A percentile compares a stretch with the other conserved stretches of the same genome.
These are phyloP conservation scores for Eurytoma californica DNA, from an alignment of 2,888 invertebrate genomes.

Conservation along the genomic window DNA sequence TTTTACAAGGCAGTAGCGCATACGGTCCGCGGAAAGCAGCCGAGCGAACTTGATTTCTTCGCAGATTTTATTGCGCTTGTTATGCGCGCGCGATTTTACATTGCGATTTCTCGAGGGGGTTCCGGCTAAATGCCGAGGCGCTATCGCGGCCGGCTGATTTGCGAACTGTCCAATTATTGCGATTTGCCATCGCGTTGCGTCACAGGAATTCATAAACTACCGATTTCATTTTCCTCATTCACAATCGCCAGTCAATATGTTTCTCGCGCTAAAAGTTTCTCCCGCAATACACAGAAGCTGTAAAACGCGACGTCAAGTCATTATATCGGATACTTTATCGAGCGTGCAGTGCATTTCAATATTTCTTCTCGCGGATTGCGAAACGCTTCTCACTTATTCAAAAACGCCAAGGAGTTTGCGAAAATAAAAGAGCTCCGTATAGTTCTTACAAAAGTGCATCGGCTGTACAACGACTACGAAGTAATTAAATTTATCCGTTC, in stretches of 20 bases:
- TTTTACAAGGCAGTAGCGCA: slow-evolving; percentile 1
- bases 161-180: slow-evolving; percentile 50
- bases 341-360: slow-evolving; percentile 32
- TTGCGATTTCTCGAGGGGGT: slow-evolving; percentile 27
- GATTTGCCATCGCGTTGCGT: slow-evolving; percentile 42
- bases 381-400: background rate
- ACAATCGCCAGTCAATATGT: slow-evolving; percentile 40
- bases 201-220: slow-evolving; percentile 49
- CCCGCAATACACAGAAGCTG: slow-evolving; percentile 30
- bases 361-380: background rate
- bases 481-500: too few relatives aligned
- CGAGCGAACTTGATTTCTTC: slow-evolving; percentile 31
- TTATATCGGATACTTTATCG: slow-evolving; percentile 38
- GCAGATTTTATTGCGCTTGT: slow-evolving; percentile 44
- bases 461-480: too few relatives aligned
- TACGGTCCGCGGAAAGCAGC: background rate
- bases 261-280: background rate
- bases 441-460: too few relatives aligned
- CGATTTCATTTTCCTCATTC: slow-evolving; percentile 40
- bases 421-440: too few relatives aligned
- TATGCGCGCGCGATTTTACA: slow-evolving; percentile 40
- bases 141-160: slow-evolving; percentile 24
- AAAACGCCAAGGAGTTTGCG: too few relatives aligned
- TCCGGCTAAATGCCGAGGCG: slow-evolving; percentile 7
- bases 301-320: slow-evolving; percentile 24